Base-by-base conservation (phyloP, 2,888 invertebrate genomes). In the Carcina quercana region DNA sequence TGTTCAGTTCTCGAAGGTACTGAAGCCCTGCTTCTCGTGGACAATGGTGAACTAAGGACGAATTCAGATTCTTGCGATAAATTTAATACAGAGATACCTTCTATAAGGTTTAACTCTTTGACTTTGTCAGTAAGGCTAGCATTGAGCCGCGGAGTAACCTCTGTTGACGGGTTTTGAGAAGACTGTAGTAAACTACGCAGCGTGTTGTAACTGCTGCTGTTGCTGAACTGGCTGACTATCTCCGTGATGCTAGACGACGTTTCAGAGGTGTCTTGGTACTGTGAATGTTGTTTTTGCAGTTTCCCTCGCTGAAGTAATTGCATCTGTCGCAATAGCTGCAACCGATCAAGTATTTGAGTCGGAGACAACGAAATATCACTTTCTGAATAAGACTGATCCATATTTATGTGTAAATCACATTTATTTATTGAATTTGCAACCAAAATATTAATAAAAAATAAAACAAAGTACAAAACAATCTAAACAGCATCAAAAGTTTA, bases 301-400 rank as follows among this genome's bases (percentile, higher is more conserved):
- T 82, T 82, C 54, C 72, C 76, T 59, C 74, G 75, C 48, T 82
- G 80, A 34, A 80, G 36, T 21, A 78, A 38, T 50, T 82, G 82
- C 26, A 79, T 50, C 39, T 75, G 79, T 22, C 80, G 61, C 25
- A 83, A 47, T 30, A 74, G 55, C 59, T 79, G 75, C 32, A 83
- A 56, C 13, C 80, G 59, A 42, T 79, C 78, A 30, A 83, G 56
- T 50, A 82, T 64, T 62, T 78, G 73, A 7, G 80, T 62, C 3
- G 83, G 83, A 13, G 82, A 82, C 37, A 80, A 46, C 1, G 80
- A 71, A 28, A 73, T 44, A 52, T 83, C 82, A 50, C 60, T 72
- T 28, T 74, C 78, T 1, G 78, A 68, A 38, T 65, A 65, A 2
- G 76, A 72, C 35, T 73, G 61, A 43, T 80, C 74, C 80, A 80